Conservation (phyloP, 2,888 invertebrate genomes). For the Bhutanitis thaidina region DNA sequence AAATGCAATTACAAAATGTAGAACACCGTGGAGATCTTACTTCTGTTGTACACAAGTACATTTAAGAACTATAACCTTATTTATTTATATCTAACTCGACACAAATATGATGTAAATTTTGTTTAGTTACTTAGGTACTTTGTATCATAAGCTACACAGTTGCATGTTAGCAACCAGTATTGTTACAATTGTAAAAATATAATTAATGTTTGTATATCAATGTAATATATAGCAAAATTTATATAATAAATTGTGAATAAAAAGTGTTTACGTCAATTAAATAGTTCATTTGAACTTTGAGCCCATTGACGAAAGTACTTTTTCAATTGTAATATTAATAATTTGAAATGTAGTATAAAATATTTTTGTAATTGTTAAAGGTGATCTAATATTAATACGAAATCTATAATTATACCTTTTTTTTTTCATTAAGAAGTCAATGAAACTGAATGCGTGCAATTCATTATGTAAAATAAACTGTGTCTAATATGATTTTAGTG, state of each 20-base stretch:
- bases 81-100: background rate
- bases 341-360: conserved; percentile 21
- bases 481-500: conserved; percentile 42
- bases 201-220: background rate
- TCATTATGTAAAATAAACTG: conserved; percentile 55
- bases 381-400: conserved; percentile 29
- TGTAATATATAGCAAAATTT: conserved; percentile 1
- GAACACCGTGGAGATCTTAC: background rate
- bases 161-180: background rate
- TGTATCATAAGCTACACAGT: too few species aligned
- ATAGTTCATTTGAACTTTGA: conserved; percentile 58
- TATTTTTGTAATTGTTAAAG: conserved; percentile 36
- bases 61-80: background rate
- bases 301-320: conserved; percentile 70
- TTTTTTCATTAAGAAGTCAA: conserved; percentile 51
- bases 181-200: background rate
- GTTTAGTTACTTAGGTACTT: background rate
- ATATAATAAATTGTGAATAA: conserved; percentile 7
- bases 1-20: background rate
- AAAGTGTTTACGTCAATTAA: conserved; percentile 63
- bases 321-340: conserved; percentile 31
- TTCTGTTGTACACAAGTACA: conserved; percentile 1
- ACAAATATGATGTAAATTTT: background rate
- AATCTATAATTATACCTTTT: conserved; percentile 37
- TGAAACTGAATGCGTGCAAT: conserved; percentile 59